These are phyloP conservation scores for Fragum sueziense DNA, from an alignment of 2,888 invertebrate genomes.

Conservation along the genomic window DNA sequence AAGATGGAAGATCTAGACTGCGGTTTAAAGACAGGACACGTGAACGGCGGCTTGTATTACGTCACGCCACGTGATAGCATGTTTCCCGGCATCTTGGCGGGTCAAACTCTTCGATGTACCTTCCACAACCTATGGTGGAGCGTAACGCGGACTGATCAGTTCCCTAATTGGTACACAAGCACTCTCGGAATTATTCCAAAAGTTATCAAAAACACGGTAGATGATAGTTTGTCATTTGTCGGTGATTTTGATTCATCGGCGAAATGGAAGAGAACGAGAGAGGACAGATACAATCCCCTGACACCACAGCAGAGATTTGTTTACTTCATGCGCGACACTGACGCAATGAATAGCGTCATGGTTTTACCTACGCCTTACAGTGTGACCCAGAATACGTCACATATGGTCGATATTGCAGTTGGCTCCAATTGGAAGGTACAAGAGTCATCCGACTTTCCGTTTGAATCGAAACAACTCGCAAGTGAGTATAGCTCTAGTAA, in stretches of 20 bases:
- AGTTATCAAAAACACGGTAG: slow-evolving; percentile 61
- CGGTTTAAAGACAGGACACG: slow-evolving; percentile 59
- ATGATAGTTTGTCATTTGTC: slow-evolving; percentile 64
- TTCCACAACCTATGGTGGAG: slow-evolving; percentile 55
- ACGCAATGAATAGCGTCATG: not conserved
- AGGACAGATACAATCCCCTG: slow-evolving; percentile 69
- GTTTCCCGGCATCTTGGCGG: slow-evolving; percentile 48
- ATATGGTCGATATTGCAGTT: not conserved
- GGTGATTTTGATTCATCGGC: slow-evolving; percentile 57
- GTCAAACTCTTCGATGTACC: slow-evolving; percentile 29
- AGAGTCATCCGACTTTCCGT: slow-evolving; percentile 2
- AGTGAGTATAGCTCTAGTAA: slow-evolving; percentile 27
- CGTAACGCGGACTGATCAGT: slow-evolving; percentile 61
- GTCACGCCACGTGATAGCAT: slow-evolving; percentile 53
- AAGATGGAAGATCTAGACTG: slow-evolving; percentile 48
- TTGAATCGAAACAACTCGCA: slow-evolving; percentile 43
- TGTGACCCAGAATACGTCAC: too few relatives aligned
- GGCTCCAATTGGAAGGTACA: slow-evolving; percentile 9
- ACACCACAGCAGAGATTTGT: slow-evolving; percentile 60
- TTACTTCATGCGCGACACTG: not conserved
- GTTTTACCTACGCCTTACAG: not conserved
- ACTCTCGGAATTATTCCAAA: slow-evolving; percentile 61
- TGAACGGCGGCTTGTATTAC: slow-evolving; percentile 67
- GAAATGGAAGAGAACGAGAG: slow-evolving; percentile 68
- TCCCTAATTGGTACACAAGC: slow-evolving; percentile 71